Evolutionary conservation across 2,797 vertebrate species (phyloP).

Genomic region (Poeciliopsis turneri): DNA sequence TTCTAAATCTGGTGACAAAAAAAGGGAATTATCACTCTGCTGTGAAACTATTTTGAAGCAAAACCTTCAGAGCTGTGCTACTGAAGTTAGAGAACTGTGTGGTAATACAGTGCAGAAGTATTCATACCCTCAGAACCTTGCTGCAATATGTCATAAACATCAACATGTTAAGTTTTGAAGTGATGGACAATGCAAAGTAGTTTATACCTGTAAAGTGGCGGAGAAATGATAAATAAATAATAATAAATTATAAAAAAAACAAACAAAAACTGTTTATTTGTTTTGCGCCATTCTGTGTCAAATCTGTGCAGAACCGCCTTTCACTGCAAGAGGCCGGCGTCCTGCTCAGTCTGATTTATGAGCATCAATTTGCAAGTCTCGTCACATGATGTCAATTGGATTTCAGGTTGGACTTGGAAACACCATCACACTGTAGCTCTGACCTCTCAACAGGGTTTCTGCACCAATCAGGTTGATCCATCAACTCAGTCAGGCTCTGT

Average conservation of each 20-base stretch:
- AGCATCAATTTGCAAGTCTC: too few relatives aligned
- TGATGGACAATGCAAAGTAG: background rate
- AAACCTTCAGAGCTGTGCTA: slow-evolving; percentile 16
- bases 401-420: background rate
- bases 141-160: background rate
- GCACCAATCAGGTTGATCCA: background rate
- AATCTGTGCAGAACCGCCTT: background rate
- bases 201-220: background rate
- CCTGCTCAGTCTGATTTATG: background rate
- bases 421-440: background rate
- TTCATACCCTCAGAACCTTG: background rate
- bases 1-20: background rate
- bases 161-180: background rate
- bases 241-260: too few relatives aligned
- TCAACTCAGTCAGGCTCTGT: background rate
- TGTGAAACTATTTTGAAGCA: background rate
- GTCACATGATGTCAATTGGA: background rate
- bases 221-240: background rate
- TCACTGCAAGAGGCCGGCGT: background rate
- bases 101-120: background rate
- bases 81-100: slow-evolving; percentile 34
- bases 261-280: background rate
- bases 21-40: background rate
- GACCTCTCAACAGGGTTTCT: background rate
- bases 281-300: background rate